These are phyloP conservation scores for Stomorhina lunata DNA, from an alignment of 2,888 invertebrate genomes.

Conservation along the genomic window DNA sequence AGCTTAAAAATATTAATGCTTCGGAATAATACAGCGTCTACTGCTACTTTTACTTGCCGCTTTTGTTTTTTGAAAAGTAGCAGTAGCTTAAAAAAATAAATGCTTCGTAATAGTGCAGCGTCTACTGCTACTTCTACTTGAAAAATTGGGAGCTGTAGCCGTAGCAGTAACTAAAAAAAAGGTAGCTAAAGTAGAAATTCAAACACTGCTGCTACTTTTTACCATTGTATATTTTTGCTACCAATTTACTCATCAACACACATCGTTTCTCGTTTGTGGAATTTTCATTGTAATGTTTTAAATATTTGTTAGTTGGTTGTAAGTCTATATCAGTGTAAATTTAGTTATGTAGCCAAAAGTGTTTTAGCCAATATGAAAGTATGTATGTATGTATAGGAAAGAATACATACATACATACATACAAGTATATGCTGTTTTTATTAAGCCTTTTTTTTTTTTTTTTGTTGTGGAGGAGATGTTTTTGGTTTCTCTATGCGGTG, in stretches of 20 bases:
- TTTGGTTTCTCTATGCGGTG: slow-evolving; percentile 24
- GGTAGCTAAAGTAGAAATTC: too few species aligned
- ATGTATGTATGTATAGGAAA: background rate
- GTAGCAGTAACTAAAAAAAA: too few species aligned
- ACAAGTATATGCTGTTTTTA: background rate
- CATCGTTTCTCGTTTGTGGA: slow-evolving; percentile 41
- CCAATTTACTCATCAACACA: background rate
- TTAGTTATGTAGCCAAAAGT: background rate
- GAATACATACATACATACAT: too few species aligned
- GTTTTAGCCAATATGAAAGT: background rate
- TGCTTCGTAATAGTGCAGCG: too few species aligned
- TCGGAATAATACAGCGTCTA: too few species aligned
- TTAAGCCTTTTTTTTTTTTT: background rate
- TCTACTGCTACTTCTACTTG: too few species aligned
- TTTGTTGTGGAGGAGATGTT: slow-evolving; percentile 45
- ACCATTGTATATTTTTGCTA: background rate
- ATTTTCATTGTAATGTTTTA: slow-evolving; percentile 59
- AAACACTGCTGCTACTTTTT: background rate
- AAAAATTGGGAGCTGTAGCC: too few species aligned
- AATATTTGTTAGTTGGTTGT: slow-evolving; percentile 41
- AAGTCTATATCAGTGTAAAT: slow-evolving; percentile 22
- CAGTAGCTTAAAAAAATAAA: too few species aligned
- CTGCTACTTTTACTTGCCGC: too few species aligned
- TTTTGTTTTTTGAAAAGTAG: too few species aligned
- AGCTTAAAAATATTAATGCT: too few species aligned